Evolutionary conservation across 2,888 invertebrate species (phyloP).

Genomic region (Acronicta alni): DNA sequence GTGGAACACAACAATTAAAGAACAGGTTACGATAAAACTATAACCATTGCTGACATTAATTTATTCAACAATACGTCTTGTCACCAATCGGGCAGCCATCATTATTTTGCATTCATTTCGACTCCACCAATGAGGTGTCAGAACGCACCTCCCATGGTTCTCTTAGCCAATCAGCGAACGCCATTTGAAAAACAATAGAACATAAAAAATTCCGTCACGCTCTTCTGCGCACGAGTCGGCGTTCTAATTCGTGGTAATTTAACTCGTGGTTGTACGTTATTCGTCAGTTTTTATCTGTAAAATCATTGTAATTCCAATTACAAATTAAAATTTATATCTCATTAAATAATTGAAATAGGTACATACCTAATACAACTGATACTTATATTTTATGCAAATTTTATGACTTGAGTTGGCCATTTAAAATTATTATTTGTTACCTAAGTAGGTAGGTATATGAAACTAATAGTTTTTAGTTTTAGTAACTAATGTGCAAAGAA

Average conservation of each 20-base stretch:
- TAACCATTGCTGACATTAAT: constrained; percentile 68
- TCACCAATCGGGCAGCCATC: constrained; percentile 83
- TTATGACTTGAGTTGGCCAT: constrained; percentile 1
- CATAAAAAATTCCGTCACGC: constrained; percentile 86
- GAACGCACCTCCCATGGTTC: constrained; percentile 76
- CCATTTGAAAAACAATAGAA: constrained; percentile 88
- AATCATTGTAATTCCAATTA: constrained; percentile 47
- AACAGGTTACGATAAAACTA: constrained; percentile 65
- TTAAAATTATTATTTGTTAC: no score
- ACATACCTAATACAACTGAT: not conserved
- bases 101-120: constrained; percentile 83
- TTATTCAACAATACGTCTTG: constrained; percentile 84
- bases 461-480: no score
- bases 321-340: constrained; percentile 3
- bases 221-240: constrained; percentile 75
- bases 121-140: constrained; percentile 73
- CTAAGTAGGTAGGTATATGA: no score
- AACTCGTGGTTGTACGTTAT: constrained; percentile 52
- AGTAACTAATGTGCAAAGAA: no score
- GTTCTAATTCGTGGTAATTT: constrained; percentile 74
- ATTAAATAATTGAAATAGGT: constrained; percentile 13
- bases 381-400: constrained; percentile 35
- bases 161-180: constrained; percentile 73
- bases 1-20: constrained; percentile 61
- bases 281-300: constrained; percentile 54